Base-by-base conservation (phyloP, 2,113 vertebrate genomes). In the Pygathrix nemaeus region DNA sequence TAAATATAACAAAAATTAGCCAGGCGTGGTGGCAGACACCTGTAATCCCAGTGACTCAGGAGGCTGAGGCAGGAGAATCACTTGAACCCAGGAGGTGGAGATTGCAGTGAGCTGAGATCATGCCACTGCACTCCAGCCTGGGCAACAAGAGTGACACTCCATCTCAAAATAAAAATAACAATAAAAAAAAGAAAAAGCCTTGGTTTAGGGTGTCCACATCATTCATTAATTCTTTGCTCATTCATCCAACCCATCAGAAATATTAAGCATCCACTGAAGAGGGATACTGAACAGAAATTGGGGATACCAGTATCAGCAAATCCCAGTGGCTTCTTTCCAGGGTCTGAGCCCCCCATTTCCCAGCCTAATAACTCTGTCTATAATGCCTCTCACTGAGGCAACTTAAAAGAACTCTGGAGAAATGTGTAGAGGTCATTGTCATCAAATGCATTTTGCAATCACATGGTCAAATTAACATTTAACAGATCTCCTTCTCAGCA, bases 361-460 rank as follows among this genome's bases (percentile, higher is more conserved):
- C 64, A 85, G 40, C 4, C 9, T 2, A 3, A 38, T 21, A n/a
- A 11, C 50, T 18, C 18, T 55, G 16, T 10, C 14, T 25, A 0
- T 23, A 55, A 16, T 16, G 43, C 20, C 35, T 43, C 11, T 27
- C 9, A 1, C 20, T 8, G 21, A 48, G 83, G 10, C 10, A 23
- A 23, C 3, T 9, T 14, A 3, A 32, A 45, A 55, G 23, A n/a
- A 23, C 35, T 90, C 21, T n/a, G 86, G 70, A n/a, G 82, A n/a
- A 25, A 27, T 3, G 1, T 0, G 14, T 20, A 59, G 78, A 59
- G 27, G 9, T 6, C 6, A 5, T 9, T 5, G 6, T 14, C 4
- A 0, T 21, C 23, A 10, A 23, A 10, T 3, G 12, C 10, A 3
- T 45, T 80, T 84, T 32, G 64, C 35, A n/a, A 2, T 13, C 73